Conservation (phyloP, 2,797 vertebrate species). For the Melanotaenia nigrans region DNA sequence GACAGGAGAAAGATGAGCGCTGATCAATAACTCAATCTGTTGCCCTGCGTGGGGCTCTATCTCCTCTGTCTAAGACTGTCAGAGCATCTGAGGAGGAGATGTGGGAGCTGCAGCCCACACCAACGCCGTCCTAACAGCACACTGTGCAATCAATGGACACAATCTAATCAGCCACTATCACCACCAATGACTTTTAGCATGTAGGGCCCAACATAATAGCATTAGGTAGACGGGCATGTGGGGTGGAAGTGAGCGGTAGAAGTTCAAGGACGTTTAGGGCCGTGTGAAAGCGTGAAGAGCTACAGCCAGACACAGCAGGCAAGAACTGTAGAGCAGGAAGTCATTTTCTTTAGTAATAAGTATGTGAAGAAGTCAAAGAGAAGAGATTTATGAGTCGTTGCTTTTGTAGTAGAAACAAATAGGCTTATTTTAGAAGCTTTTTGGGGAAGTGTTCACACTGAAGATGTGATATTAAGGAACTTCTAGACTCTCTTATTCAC, state of each 20-base stretch:
- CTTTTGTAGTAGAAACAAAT: not conserved
- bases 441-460: not conserved
- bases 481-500: too few species aligned
- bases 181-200: constrained; percentile 79
- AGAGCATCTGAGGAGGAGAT: constrained; percentile 63
- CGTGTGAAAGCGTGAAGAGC: constrained; percentile 34
- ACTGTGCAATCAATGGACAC: constrained; percentile 78
- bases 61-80: constrained; percentile 72
- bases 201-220: constrained; percentile 71
- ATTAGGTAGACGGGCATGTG: constrained; percentile 65
- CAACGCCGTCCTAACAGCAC: constrained; percentile 68
- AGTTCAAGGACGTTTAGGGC: constrained; percentile 70
- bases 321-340: constrained; percentile 22
- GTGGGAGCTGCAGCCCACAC: constrained; percentile 61
- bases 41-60: constrained; percentile 76
- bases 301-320: constrained; percentile 22
- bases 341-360: constrained; percentile 21
- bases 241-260: constrained; percentile 49
- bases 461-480: not conserved
- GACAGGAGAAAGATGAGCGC: constrained; percentile 65
- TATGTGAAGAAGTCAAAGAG: constrained; percentile 12
- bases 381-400: not conserved
- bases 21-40: constrained; percentile 83
- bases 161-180: constrained; percentile 82
- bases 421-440: not conserved